Evolutionary conservation across 2,797 vertebrate genomes (phyloP), one percentile per base, ranked within the genome.

Genomic region (Periophthalmus magnuspinnatus): DNA sequence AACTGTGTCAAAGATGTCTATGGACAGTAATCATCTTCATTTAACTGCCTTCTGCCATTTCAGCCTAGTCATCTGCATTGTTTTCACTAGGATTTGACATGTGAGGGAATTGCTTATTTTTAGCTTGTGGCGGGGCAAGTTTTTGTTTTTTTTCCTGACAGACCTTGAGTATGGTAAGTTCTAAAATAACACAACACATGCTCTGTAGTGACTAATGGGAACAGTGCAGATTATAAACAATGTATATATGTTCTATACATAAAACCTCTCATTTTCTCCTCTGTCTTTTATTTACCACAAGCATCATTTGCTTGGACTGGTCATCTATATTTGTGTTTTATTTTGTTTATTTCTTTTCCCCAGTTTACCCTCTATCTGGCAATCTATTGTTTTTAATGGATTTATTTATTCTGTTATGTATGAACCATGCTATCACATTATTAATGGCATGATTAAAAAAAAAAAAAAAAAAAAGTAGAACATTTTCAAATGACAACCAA

Each of bases 371-470:
- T 57, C 47, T 52, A 54, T 62, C 58, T 60, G 48, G 82, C 55
- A 78, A 73, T 52, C 69, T 80, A 71, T 87, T 84, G 78, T 85
- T 88, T 86, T 64, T 69, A 84, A 78, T 69, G 78, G 65, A 73
- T 75, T 81, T 89, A 91, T 92, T 91, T 91, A 89, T 93, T 92
- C 74, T 77, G 64, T 67, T 56, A 69, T 79, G 75, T 85, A 68
- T 85, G 67, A 79, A 81, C 55, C 77, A 17, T 78, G 81, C 32
- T 77, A 59, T 61, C 61, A 54, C 66, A 71, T 76, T 75, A 69
- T 84, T 85, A 72, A 71, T 78, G 75, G 74, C 78, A 33, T 34
- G n/a, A 72, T 72, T 85, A 71, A 75, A 81, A 81, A 85, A 74
- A 65, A 70, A 6, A 6, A 62, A 70, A 6, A 62, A 70, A 84